phyloP scores from a whole-genome alignment of 1,140 invertebrate species.

The Yoshiicerus persimilis region DNA sequence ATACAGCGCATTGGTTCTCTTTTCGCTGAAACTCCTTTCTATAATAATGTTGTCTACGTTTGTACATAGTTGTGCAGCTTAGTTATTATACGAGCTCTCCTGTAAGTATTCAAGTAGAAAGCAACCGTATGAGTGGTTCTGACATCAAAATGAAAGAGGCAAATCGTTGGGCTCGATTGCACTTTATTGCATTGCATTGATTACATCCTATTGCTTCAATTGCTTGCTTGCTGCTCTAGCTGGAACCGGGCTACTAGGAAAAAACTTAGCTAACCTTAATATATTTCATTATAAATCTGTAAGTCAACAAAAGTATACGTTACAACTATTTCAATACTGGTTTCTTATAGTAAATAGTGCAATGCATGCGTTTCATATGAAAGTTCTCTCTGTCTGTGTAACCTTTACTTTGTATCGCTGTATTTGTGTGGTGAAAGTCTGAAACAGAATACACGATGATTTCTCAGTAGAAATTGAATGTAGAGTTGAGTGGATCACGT shows the following conservation, averaged over 20 bases:
- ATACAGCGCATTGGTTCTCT: neutral
- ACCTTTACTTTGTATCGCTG: no score
- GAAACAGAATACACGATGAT: neutral
- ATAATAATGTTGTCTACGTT: no score
- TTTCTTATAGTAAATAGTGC: neutral
- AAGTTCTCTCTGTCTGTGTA: neutral
- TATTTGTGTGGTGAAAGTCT: neutral
- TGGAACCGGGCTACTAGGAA: neutral
- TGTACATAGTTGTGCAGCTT: neutral
- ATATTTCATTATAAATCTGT: neutral
- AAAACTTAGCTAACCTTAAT: neutral
- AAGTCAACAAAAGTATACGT: neutral
- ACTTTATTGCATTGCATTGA: slow-evolving; percentile 22
- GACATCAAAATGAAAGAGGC: slow-evolving; percentile 16
- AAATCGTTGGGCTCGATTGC: slow-evolving; percentile 18
- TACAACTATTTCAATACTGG: neutral
- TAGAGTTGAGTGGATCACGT: neutral
- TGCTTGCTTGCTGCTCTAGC: neutral
- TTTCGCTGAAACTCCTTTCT: neutral
- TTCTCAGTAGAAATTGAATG: neutral
- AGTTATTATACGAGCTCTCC: neutral
- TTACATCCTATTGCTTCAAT: slow-evolving; percentile 6
- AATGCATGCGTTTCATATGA: neutral
- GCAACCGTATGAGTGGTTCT: neutral
- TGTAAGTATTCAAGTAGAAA: neutral